phyloP scores from a whole-genome alignment of 2,888 invertebrate species.

The Linnaemya vulpina region DNA sequence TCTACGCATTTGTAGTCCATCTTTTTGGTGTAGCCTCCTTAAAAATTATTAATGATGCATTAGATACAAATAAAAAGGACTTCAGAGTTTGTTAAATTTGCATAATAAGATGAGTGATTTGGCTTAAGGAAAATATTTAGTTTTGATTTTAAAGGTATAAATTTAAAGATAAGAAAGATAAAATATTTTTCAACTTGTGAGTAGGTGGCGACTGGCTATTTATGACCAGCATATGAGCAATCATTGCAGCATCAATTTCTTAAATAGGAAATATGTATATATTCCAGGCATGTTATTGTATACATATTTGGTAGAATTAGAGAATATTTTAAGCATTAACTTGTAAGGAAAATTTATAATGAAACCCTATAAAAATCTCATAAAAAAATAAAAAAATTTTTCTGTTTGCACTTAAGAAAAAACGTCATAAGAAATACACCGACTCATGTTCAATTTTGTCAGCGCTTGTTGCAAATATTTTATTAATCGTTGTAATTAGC shows the following conservation, averaged over 20 bases:
- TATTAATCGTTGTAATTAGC: conserved; percentile 62
- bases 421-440: background rate
- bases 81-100: conserved; percentile 48
- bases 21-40: conserved; percentile 51
- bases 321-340: background rate
- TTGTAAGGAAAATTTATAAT: background rate
- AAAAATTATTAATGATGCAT: conserved; percentile 60
- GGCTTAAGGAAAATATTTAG: background rate
- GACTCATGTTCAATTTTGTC: conserved; percentile 28
- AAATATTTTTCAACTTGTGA: background rate
- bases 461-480: conserved; percentile 57
- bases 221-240: background rate
- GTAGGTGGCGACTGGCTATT: background rate
- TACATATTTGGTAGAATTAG: background rate
- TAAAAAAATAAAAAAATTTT: background rate
- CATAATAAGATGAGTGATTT: conserved; percentile 56
- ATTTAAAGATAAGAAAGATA: background rate
- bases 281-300: background rate
- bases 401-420: background rate
- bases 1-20: conserved; percentile 40
- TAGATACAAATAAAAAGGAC: conserved; percentile 34
- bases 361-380: background rate
- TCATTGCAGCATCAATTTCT: background rate
- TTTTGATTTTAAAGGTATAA: background rate
- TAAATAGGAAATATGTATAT: background rate